phyloP scores from a whole-genome alignment of 2,113 vertebrate genomes.

The Tragelaphus scriptus region DNA sequence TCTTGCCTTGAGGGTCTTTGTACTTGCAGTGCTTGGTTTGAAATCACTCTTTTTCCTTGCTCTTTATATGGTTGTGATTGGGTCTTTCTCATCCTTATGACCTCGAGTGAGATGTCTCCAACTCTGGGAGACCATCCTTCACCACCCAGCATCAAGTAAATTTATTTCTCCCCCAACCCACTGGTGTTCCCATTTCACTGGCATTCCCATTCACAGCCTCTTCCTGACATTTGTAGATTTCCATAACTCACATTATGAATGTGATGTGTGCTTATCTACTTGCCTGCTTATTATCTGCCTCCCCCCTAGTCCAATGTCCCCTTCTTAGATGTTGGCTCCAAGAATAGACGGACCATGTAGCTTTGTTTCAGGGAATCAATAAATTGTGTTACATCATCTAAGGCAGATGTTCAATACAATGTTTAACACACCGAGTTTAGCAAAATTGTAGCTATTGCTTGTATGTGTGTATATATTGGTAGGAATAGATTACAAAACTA shows the following conservation, averaged over 20 bases:
- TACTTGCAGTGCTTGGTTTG: not conserved
- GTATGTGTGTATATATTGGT: not conserved
- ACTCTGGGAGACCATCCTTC: not conserved
- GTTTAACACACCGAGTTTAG: not conserved
- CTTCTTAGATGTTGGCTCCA: not conserved
- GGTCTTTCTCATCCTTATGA: not conserved
- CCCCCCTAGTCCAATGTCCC: rapidly evolving
- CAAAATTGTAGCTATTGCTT: not conserved
- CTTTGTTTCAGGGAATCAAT: not conserved
- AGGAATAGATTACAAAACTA: not conserved
- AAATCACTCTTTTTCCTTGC: not conserved
- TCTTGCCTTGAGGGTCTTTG: not conserved
- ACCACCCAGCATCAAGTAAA: not conserved
- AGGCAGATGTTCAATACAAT: not conserved
- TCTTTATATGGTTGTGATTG: not conserved
- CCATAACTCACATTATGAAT: not conserved
- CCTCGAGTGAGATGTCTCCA: not conserved
- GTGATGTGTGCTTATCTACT: not conserved
- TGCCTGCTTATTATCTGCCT: not conserved
- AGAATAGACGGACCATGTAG: not conserved
- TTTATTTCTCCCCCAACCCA: not conserved
- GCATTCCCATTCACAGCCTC: not conserved
- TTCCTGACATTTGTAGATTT: not conserved
- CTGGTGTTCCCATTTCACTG: not conserved
- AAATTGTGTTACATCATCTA: not conserved